Percentiles rank a stretch among this genome's conserved stretches.
These are phyloP conservation scores for Cryptus armator DNA, from an alignment of 2,888 invertebrate species.

Conservation along the genomic window DNA sequence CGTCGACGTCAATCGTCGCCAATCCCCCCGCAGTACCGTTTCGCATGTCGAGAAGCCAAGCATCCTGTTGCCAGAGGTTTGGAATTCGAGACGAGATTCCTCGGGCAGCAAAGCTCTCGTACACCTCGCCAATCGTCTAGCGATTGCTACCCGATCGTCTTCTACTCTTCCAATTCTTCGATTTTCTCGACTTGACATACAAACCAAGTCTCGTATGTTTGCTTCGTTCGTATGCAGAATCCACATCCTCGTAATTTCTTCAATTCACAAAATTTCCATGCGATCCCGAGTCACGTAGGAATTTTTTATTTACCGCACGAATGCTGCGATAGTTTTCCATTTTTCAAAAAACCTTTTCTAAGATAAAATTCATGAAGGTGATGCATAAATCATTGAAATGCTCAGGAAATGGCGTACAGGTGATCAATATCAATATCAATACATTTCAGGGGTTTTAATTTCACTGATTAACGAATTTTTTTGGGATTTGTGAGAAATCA, in stretches of 20 bases:
- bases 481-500: too few relatives aligned
- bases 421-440: not conserved
- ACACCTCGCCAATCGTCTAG: conserved; percentile 31
- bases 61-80: not conserved
- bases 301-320: not conserved
- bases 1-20: conserved; percentile 55
- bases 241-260: not conserved
- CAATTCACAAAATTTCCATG: not conserved
- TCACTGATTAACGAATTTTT: too few relatives aligned
- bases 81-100: conserved; percentile 61
- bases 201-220: conserved; percentile 30
- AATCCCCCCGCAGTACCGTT: conserved; percentile 6
- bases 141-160: conserved; percentile 57
- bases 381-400: too few relatives aligned
- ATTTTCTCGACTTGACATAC: conserved; percentile 41
- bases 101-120: conserved; percentile 54
- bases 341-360: not conserved
- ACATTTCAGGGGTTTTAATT: not conserved
- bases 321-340: not conserved
- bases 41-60: conserved; percentile 33
- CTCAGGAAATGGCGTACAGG: not conserved
- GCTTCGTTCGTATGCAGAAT: not conserved
- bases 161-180: conserved; percentile 5
- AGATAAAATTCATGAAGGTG: not conserved
- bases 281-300: not conserved